Evolutionary conservation across 2,797 vertebrate genomes (phyloP).

Genomic region (Lepilemur ruficaudatus): DNA sequence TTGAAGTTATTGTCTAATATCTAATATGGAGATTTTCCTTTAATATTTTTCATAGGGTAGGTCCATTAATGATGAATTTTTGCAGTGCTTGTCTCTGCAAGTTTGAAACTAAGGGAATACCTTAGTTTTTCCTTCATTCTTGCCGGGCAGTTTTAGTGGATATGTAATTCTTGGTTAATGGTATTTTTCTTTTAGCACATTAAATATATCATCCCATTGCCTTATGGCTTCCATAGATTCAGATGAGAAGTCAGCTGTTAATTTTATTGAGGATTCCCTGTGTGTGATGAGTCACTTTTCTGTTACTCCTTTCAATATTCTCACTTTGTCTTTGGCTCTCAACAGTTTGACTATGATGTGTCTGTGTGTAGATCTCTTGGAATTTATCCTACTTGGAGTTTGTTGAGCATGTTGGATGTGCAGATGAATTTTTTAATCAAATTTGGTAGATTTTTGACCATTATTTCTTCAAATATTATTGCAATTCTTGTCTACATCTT

Average conservation of each 20-base stretch:
- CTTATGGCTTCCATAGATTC: background rate
- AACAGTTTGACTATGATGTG: background rate
- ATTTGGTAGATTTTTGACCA: background rate
- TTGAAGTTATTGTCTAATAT: background rate
- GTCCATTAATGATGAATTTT: background rate
- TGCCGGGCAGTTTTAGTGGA: background rate
- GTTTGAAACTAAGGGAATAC: background rate
- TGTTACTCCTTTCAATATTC: background rate
- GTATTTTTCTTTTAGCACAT: background rate
- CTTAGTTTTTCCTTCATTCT: background rate
- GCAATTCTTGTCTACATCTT: background rate
- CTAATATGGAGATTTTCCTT: background rate
- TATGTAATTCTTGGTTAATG: background rate
- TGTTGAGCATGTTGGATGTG: background rate
- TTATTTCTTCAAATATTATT: background rate
- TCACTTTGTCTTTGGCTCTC: background rate
- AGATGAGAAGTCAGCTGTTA: background rate
- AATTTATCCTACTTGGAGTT: background rate
- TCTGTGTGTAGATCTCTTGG: background rate
- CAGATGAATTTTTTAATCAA: background rate
- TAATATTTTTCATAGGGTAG: background rate
- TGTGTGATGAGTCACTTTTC: background rate
- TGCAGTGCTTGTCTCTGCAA: background rate
- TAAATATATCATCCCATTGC: background rate
- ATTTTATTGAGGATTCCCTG: background rate